Base-by-base conservation (phyloP, 2,888 invertebrate species). In the Timandra comae region DNA sequence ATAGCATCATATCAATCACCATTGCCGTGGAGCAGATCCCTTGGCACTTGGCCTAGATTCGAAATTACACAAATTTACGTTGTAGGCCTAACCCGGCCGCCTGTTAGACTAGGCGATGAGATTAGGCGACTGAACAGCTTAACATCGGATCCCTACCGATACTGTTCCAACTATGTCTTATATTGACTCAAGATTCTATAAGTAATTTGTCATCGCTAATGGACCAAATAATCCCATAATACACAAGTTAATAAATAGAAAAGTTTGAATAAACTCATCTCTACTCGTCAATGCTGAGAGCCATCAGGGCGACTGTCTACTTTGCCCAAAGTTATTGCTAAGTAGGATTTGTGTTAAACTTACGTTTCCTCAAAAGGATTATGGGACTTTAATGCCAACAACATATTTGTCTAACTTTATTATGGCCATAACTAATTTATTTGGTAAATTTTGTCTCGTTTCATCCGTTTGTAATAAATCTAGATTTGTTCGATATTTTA, bases 61-160 rank as follows among this genome's bases (percentile, higher is more conserved):
- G 63, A 80, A 84, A 82, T 84, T 81, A 85, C 78, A 79, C 79
- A 78, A 84, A 82, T 82, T 85, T 82, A 81, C 80, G 77, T 75
- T 69, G 72, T 70, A 68, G 67, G 80, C 76, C 80, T 77, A 74
- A 69, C 76, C 69, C 45, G 38, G 62, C 62, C 47, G 63, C 66
- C 69, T 42, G 76, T 69, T 74, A 74, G 75, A 16, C 59, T 63
- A n/a, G 63, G 68, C 63, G 55, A 55, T 50, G 63, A 79, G 81
- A 82, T 85, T 82, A 82, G 70, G 63, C 64, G 63, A 59, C 56
- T 56, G 65, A 63, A 64, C 64, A 73, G 82, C 80, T 79, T 77
- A 16, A 81, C 79, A 65, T 43, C 60, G 67, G 67, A 65, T 73
- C 63, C 52, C 56, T 61, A 57, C 66, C 74, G 70, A 81, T 77